phyloP scores from a whole-genome alignment of 2,113 vertebrate species.

The Anhinga rufa region DNA sequence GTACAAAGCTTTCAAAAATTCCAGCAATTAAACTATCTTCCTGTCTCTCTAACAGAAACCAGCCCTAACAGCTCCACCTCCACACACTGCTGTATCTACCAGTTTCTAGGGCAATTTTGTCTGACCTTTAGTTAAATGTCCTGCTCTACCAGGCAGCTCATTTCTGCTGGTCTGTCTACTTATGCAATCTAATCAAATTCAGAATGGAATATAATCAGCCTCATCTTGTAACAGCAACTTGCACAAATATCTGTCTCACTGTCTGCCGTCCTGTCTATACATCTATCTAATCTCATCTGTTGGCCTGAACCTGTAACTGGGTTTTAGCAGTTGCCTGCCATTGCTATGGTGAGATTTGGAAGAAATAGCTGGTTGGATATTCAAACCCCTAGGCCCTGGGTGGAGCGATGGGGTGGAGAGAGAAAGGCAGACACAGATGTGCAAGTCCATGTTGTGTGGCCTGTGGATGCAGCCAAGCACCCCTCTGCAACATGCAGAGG shows the following conservation, averaged over 20 bases:
- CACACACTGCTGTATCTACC: background rate
- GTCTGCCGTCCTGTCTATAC: conserved; percentile 22
- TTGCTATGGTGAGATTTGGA: background rate
- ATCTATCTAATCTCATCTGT: background rate
- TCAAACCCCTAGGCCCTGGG: background rate
- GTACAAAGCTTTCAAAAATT: background rate
- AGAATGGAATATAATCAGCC: conserved; percentile 58
- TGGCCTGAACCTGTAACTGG: background rate
- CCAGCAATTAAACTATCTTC: background rate
- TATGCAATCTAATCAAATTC: conserved; percentile 62
- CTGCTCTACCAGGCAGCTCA: conserved; percentile 53
- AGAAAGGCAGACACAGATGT: background rate
- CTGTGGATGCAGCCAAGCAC: background rate
- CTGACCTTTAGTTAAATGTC: conserved; percentile 66
- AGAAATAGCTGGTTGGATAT: background rate
- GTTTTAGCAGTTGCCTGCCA: background rate
- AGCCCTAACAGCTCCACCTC: background rate
- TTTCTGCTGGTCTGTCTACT: conserved; percentile 59
- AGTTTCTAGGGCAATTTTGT: conserved; percentile 58
- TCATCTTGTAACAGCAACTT: conserved; percentile 31
- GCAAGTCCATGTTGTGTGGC: background rate
- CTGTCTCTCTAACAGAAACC: background rate
- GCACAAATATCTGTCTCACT: background rate
- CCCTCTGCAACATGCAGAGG: background rate
- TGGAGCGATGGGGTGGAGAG: background rate